Percentiles rank a stretch among this genome's conserved stretches.
Evolutionary conservation across 2,113 vertebrate genomes (phyloP).

Genomic region (Cryptotis parvus): DNA sequence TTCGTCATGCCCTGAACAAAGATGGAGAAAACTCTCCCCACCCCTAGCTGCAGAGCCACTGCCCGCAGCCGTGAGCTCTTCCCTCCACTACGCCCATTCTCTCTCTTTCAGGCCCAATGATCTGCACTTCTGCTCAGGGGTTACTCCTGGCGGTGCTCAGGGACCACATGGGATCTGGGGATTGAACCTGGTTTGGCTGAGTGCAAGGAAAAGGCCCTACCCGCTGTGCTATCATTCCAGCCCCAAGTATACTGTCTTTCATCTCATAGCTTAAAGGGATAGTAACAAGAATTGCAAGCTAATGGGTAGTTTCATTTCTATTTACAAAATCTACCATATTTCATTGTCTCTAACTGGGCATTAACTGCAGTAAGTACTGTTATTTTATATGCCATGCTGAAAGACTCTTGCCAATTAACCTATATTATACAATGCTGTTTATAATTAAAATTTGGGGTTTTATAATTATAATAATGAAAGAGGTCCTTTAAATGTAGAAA

Average conservation of each 20-base stretch:
- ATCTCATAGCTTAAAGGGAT: slow-evolving; percentile 24
- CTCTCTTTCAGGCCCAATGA: no score
- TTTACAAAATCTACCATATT: slow-evolving; percentile 50
- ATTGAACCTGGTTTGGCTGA: no score
- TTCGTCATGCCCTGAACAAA: slow-evolving; percentile 44
- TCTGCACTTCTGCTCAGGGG: no score
- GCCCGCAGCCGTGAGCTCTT: background rate
- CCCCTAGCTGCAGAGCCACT: background rate
- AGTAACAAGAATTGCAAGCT: slow-evolving; percentile 48
- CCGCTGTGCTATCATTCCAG: no score
- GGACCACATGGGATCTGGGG: no score
- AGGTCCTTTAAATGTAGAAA: slow-evolving; percentile 48
- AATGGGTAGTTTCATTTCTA: background rate
- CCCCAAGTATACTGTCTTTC: slow-evolving; percentile 31
- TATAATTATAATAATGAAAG: slow-evolving; percentile 42
- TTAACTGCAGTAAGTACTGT: background rate
- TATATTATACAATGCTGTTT: background rate
- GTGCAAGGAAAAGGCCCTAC: background rate
- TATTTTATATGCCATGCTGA: background rate
- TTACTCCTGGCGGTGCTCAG: no score
- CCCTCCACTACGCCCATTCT: background rate
- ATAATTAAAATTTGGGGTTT: slow-evolving; percentile 35
- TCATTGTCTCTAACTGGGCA: slow-evolving; percentile 19
- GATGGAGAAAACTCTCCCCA: background rate
- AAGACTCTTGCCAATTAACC: slow-evolving; percentile 32